Base-by-base conservation (phyloP, 2,888 invertebrate genomes). In the Miltochrista miniata region DNA sequence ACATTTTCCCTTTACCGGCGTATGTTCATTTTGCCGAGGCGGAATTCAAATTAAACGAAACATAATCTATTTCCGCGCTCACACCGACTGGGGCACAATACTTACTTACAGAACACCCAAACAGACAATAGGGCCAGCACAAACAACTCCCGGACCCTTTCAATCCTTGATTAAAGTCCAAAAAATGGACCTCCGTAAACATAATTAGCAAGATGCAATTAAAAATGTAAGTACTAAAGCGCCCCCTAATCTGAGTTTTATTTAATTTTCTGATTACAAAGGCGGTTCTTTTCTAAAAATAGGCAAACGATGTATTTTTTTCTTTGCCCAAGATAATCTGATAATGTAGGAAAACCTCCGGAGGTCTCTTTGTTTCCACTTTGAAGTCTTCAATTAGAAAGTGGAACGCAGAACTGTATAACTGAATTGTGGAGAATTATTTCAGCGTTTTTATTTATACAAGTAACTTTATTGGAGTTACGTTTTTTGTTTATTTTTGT, bases 181-280 rank as follows among this genome's bases (percentile, higher is more conserved):
- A 65, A 64, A 65, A 67, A 60, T 54, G 51, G 51, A 53, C 60
- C 58, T 55, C 48, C 33, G 39, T 46, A 65, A 68, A 68, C 66
- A 59, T 48, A 68, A 68, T 68, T 65, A 68, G 61, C 40, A 37
- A 58, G 56, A 60, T 63, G 54, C 56, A 68, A 68, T 67, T 67
- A 65, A 68, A 68, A 60, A 60, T 56, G 54, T 56, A 66, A 66
- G 65, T 61, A 68, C 69, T 68, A 52, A 65, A 65, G 63, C 60
- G 46, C 56, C 50, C 18, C 54, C 54, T 67, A 67, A 67, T 67
- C 67, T 67, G 60, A 51, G 66, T 68, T 67, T 68, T 67, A 67
- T 68, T 68, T 68, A 67, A 67, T 65, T 67, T 68, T 54, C 56
- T 60, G 60, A 67, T 65, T 60, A 68, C 66, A 60, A 65, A 65